Base-by-base conservation (phyloP, 2,113 vertebrate species). In the Strix uralensis region DNA sequence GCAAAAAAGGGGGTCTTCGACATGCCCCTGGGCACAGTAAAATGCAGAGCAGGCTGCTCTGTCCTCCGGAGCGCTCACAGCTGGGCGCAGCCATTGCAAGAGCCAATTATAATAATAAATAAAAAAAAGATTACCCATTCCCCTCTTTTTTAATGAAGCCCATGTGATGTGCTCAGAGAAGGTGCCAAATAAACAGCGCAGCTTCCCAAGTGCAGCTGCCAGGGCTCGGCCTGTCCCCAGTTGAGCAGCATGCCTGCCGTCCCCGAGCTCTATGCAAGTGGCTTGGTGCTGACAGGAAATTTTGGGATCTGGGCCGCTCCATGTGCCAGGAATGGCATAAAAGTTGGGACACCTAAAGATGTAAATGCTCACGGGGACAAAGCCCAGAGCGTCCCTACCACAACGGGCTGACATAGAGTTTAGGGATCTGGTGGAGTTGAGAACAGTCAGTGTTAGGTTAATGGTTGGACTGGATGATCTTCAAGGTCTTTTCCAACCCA, bases 11-110 rank as follows among this genome's bases (percentile, higher is more conserved):
- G 27, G 44, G 8, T 12, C 15, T 71, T 5, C 5, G 7, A 13
- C 26, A 0, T 6, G 23, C 11, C 29, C 19, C 18, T 0, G 1
- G 15, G 22, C 27, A 1, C 0, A 0, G 51, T 8, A 47, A 78
- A 47, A 7, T 3, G 21, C 30, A 34, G 54, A 22, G 49, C 29
- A 23, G 65, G 47, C 47, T 69, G 67, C 57, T 20, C 42, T 20
- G 34, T 22, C 23, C 14, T n/a, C 21, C 0, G 1, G 17, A 42
- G 61, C 2, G 3, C 26, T 70, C 27, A 2, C 44, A n/a, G 57
- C 29, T 19, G 32, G 4, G 15, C 11, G 74, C 30, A 34, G 66
- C 14, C 51, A 0, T 49, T 54, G 42, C n/a, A 40, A 57, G 38
- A 79, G 26, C 10, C 27, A 46, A 7, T 36, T 34, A 30, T 13